phyloP scores from a whole-genome alignment of 2,113 vertebrate species.

The Prolemur simus region DNA sequence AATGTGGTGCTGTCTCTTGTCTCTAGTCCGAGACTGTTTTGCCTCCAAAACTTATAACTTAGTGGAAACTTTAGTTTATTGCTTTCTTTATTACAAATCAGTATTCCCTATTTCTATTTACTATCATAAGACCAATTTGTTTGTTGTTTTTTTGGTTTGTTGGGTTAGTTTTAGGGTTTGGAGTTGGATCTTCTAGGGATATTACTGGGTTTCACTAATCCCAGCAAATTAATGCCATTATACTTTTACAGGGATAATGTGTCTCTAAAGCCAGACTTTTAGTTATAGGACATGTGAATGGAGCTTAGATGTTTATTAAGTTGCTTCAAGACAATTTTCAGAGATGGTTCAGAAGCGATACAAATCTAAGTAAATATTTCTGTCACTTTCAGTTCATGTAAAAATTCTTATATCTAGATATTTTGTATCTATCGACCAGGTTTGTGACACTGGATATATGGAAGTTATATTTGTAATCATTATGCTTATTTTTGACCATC shows the following conservation, averaged over 20 bases:
- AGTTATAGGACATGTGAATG: background rate
- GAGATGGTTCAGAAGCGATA: background rate
- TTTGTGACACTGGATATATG: background rate
- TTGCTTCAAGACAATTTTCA: background rate
- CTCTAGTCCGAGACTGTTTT: background rate
- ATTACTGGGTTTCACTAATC: background rate
- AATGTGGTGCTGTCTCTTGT: fast-evolving
- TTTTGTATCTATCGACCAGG: background rate
- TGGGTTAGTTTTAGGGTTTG: background rate
- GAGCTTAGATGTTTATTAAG: background rate
- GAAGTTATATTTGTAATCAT: background rate
- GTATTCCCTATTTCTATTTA: background rate
- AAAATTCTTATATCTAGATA: background rate
- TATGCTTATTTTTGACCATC: background rate
- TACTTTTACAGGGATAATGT: background rate
- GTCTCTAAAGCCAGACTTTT: background rate
- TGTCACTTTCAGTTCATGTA: background rate
- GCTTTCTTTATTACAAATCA: background rate
- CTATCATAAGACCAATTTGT: background rate
- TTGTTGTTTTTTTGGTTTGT: background rate
- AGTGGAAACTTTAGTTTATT: background rate
- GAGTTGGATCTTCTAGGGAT: no score
- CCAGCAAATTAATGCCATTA: background rate
- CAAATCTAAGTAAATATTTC: background rate
- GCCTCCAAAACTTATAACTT: background rate